Evolutionary conservation across 2,888 invertebrate species (phyloP), one percentile per base, ranked within the genome.

Genomic region (Anoplius nigerrimus): DNA sequence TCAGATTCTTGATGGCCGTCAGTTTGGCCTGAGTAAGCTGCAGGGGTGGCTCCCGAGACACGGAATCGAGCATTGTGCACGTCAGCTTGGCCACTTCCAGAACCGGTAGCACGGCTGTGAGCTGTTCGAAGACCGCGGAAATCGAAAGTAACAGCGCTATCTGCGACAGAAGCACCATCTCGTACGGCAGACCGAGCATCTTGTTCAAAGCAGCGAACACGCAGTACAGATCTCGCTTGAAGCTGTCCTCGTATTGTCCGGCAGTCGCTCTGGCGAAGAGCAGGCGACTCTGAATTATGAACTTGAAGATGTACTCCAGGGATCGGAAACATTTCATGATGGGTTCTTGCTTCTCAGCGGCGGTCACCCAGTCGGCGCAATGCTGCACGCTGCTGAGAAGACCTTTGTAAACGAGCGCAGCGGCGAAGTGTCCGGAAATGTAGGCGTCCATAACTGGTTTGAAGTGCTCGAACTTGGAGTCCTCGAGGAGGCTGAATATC

Each of bases 371-470:
- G 75, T 96, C 95, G 0, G 97, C 95, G 89, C 96, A 95, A 85
- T 97, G 96, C 81, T 96, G 95, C 0, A 98, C 96, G 74, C 97
- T 97, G 13, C 94, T 95, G 55, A 97, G 91, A 0, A 98, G 90
- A 0, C 97, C 97, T 87, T 97, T 97, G 90, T 98, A 97, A 18
- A 98, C 98, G 15, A 98, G 91, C 0, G 98, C 97, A 0, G 97
- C 97, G 0, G 98, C 97, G 90, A 98, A 98, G 88, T 97, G 97
- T 76, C 96, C 95, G 79, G 95, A 95, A 61, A 98, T 97, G 85
- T 98, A 98, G 0, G 96, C 96, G 84, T 98, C 97, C 89, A 98
- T 93, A 0, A 98, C 97, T 0, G 97, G 97, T 78, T 95, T 94
- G 89, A 98, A 98, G 86, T 98, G 97, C 86, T 97, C 96, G 89